Conservation (phyloP, 2,888 invertebrate genomes). For the Leptinotarsa haldemani region DNA sequence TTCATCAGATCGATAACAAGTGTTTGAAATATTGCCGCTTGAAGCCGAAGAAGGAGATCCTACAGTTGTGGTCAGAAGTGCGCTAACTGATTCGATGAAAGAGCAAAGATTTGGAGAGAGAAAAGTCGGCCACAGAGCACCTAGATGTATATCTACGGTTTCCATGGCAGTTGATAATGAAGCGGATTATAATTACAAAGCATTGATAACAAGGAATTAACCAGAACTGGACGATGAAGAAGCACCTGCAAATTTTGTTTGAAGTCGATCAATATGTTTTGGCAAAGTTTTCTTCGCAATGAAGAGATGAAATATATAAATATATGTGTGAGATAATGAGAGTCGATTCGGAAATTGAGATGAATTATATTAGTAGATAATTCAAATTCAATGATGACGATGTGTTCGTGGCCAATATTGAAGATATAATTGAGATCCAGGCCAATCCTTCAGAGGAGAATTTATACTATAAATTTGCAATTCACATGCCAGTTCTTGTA, state of each 20-base stretch:
- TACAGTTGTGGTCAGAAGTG: conserved; percentile 30
- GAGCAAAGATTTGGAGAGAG: conserved; percentile 34
- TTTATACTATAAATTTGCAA: neutral
- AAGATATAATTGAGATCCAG: neutral
- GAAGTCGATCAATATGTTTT: conserved; percentile 31
- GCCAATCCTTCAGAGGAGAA: neutral
- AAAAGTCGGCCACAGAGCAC: conserved; percentile 28
- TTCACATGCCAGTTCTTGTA: neutral
- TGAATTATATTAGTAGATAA: too few relatives aligned
- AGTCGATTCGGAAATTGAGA: too few relatives aligned
- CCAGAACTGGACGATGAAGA: conserved; percentile 9
- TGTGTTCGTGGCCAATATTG: neutral
- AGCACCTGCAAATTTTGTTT: conserved; percentile 22
- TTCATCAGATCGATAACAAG: conserved; percentile 30
- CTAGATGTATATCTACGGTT: conserved; percentile 32
- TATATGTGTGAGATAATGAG: conserved; percentile 29
- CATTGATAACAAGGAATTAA: neutral
- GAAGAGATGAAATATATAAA: conserved; percentile 25
- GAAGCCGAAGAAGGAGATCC: conserved; percentile 29
- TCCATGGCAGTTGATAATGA: conserved; percentile 7
- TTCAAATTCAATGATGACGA: too few relatives aligned
- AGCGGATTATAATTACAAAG: neutral
- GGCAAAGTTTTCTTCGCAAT: conserved; percentile 30
- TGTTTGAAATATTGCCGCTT: conserved; percentile 33
- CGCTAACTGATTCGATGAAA: conserved; percentile 33